Base-by-base conservation (phyloP, 1,140 invertebrate species). In the Ceratitis capitata region DNA sequence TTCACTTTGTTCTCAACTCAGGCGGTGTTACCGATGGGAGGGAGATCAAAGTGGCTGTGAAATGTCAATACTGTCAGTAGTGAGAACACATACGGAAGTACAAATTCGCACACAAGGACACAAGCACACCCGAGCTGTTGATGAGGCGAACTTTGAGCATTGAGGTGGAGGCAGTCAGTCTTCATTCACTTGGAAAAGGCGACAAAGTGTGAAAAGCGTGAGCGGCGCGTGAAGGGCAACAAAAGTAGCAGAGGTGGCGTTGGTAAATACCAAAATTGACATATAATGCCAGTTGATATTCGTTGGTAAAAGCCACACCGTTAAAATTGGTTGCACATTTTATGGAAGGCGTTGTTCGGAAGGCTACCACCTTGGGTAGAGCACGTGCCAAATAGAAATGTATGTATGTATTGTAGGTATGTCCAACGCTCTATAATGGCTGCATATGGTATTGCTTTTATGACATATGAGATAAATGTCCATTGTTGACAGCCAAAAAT, bases 51-150 rank as follows among this genome's bases (percentile, higher is more conserved):
- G 39, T 23, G 69, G 19, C 69, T 26, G 39, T 78, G 69, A 39
- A 78, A 78, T 78, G 69, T 45, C 69, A 78, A 45, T 78, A 78
- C n/a, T 45, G 69, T 42, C 39, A 45, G 32, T 74, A 74, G 35
- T 74, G 64, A 35, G 14, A 74, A 35, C 69, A 78, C n/a, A 78
- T 35, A 64, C 23, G 26, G 2, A 32, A 29, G 56, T 6, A 26
- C 26, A 64, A 29, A 32, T 39, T 35, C 61, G 29, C 23, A 61
- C 23, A n/a, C 12, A 35, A 9, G 39, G 69, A n/a, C 16, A 45
- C 1, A 78, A 23, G n/a, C 6, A 19, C 10, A n/a, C 6, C 19
- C 23, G 19, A n/a, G 14, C 14, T 23, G 58, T 12, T 29, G 29
- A 12, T 26, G 23, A 26, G 5, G 29, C 9, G 23, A n/a, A 26